A percentile compares a stretch with the other conserved stretches of the same genome.
Evolutionary conservation across 1,140 invertebrate species (phyloP).

Genomic region (Semibalanus balanoides): DNA sequence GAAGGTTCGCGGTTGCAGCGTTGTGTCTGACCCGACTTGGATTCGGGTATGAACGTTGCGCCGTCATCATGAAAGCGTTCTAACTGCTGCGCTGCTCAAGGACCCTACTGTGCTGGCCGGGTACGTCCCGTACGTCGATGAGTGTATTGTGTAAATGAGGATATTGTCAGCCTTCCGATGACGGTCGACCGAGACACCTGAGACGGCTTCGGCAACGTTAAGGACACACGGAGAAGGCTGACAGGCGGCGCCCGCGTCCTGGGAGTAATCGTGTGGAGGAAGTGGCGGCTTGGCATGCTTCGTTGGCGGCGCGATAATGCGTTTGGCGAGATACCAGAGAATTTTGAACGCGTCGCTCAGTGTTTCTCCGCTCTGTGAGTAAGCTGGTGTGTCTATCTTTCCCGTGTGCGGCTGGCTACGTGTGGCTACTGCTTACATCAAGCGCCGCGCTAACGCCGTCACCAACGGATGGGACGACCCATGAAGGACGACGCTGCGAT

Average conservation of each 20-base stretch:
- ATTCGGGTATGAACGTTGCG: slow-evolving; percentile 8
- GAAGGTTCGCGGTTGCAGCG: neutral
- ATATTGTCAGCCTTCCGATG: neutral
- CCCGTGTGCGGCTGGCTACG: slow-evolving; percentile 11
- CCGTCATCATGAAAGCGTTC: slow-evolving; percentile 10
- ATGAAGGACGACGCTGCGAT: slow-evolving; percentile 2
- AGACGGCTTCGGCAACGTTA: neutral
- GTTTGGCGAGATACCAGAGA: neutral
- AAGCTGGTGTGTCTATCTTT: neutral
- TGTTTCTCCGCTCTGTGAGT: neutral
- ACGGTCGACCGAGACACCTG: neutral
- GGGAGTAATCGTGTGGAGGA: neutral
- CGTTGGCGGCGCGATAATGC: neutral
- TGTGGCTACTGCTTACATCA: slow-evolving; percentile 9
- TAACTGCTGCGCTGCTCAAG: slow-evolving; percentile 6
- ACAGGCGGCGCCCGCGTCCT: slow-evolving; percentile 7
- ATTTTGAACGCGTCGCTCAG: neutral
- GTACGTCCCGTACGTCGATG: slow-evolving; percentile 1
- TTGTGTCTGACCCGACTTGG: slow-evolving; percentile 8
- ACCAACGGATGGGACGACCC: slow-evolving; percentile 6
- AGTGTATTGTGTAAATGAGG: slow-evolving; percentile 11
- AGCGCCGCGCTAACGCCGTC: slow-evolving; percentile 8
- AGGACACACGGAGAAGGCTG: neutral
- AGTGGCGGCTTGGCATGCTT: neutral
- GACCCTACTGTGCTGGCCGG: neutral